Conservation (phyloP, 37 sponge, comb jelly and placozoan species). For the Cladorhizidae sp. region DNA sequence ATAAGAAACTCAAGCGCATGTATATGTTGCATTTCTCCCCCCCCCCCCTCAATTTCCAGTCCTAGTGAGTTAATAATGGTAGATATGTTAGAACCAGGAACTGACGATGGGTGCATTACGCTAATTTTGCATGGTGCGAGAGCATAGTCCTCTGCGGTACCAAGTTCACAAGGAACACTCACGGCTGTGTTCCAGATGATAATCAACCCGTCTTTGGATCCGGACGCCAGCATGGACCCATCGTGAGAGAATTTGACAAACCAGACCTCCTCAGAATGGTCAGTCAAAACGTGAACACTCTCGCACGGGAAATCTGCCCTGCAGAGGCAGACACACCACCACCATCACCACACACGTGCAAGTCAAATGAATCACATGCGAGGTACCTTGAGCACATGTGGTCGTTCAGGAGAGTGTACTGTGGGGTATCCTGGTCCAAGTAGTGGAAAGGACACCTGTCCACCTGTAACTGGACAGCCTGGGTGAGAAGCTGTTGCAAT, state of each 20-base stretch:
- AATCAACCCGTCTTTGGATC: constrained; percentile 85
- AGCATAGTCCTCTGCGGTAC: no score
- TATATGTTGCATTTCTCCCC: no score
- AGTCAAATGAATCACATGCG: not conserved
- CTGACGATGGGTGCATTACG: no score
- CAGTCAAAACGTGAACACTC: constrained; percentile 71
- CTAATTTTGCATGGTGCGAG: no score
- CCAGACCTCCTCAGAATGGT: constrained; percentile 96
- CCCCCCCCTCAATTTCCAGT: no score
- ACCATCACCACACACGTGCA: not conserved
- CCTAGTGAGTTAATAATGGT: no score
- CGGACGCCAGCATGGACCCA: constrained; percentile 90
- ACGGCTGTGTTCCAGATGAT: constrained; percentile 90
- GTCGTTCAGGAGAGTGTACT: constrained; percentile 83
- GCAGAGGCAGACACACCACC: not conserved
- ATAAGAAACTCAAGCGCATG: no score
- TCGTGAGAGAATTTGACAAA: constrained; percentile 83
- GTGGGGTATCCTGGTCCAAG: constrained; percentile 16
- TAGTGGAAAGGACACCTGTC: constrained; percentile 86
- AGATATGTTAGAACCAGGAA: no score
- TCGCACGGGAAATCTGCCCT: constrained; percentile 86
- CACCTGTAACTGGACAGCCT: constrained; percentile 84
- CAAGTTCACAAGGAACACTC: constrained; percentile 2
- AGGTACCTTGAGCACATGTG: constrained; percentile 87
- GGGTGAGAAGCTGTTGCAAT: constrained; percentile 73